Conservation (phyloP, 2,113 vertebrate genomes). For the Prunella fulvescens region DNA sequence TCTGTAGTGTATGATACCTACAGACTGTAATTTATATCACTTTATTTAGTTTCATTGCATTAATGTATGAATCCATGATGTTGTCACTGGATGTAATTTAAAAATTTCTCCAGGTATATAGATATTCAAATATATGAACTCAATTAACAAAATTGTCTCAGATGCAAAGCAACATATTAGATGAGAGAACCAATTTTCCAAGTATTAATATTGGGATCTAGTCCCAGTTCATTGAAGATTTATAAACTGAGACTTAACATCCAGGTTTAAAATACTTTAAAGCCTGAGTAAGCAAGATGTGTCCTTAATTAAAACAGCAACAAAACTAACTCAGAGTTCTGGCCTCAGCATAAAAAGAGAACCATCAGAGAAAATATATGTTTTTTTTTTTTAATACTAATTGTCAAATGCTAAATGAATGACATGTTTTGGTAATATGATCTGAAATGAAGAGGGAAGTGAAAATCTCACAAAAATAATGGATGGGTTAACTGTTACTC, state of each 20-base stretch:
- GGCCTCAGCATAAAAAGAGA: not conserved
- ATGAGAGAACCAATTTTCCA: not conserved
- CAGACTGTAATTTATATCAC: not conserved
- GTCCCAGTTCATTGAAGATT: not conserved
- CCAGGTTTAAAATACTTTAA: not conserved
- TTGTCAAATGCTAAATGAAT: not conserved
- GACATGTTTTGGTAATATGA: not conserved
- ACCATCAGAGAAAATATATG: not conserved
- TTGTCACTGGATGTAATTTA: not conserved
- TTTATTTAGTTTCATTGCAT: not conserved
- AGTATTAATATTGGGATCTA: not conserved
- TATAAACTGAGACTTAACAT: not conserved
- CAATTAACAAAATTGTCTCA: not conserved
- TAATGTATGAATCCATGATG: not conserved
- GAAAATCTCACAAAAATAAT: not conserved
- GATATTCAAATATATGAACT: not conserved
- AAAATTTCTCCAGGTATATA: not conserved
- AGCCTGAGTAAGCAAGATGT: not conserved
- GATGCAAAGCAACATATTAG: not conserved
- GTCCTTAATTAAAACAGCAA: not conserved
- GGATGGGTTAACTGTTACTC: not conserved
- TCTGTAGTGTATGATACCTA: not conserved
- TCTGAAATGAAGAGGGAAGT: not conserved
- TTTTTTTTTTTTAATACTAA: not conserved
- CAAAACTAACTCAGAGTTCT: not conserved